A percentile compares a stretch with the other conserved stretches of the same genome.
These are phyloP conservation scores for Varanus salvator DNA, from an alignment of 2,113 vertebrate species.

Conservation along the genomic window DNA sequence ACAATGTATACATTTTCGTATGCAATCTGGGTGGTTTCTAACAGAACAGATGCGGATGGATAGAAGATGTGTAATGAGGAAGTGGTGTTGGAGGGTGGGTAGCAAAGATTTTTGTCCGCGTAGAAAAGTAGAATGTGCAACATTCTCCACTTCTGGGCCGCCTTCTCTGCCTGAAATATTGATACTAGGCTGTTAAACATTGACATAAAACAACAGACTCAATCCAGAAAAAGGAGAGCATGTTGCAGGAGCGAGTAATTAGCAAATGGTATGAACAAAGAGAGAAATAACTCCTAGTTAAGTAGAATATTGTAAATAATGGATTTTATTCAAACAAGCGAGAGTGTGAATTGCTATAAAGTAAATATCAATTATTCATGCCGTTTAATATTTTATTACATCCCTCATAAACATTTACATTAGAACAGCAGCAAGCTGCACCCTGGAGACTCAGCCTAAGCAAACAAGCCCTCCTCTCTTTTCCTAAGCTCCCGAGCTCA, in stretches of 20 bases:
- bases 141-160: slow-evolving; percentile 34
- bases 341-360: slow-evolving; percentile 77
- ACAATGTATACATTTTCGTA: no score
- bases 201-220: slow-evolving; percentile 65
- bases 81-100: neutral
- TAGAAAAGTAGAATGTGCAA: slow-evolving; percentile 54
- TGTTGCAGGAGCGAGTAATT: slow-evolving; percentile 78
- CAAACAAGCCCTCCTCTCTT: slow-evolving; percentile 59
- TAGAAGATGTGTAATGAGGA: slow-evolving; percentile 54
- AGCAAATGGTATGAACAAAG: slow-evolving; percentile 75
- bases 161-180: slow-evolving; percentile 63
- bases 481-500: slow-evolving; percentile 38
- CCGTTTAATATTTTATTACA: slow-evolving; percentile 81
- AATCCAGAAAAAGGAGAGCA: slow-evolving; percentile 67
- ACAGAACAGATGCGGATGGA: slow-evolving; percentile 51
- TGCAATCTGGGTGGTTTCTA: slow-evolving; percentile 1
- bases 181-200: slow-evolving; percentile 64
- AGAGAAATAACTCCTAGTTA: slow-evolving; percentile 78
- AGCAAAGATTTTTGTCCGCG: neutral
- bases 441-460: slow-evolving; percentile 67
- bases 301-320: slow-evolving; percentile 81
- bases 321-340: slow-evolving; percentile 82
- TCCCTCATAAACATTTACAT: slow-evolving; percentile 78
- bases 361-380: slow-evolving; percentile 81
- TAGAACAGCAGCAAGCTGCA: slow-evolving; percentile 64